phyloP scores from a whole-genome alignment of 2,113 vertebrate genomes.

The Gila orcuttii region DNA sequence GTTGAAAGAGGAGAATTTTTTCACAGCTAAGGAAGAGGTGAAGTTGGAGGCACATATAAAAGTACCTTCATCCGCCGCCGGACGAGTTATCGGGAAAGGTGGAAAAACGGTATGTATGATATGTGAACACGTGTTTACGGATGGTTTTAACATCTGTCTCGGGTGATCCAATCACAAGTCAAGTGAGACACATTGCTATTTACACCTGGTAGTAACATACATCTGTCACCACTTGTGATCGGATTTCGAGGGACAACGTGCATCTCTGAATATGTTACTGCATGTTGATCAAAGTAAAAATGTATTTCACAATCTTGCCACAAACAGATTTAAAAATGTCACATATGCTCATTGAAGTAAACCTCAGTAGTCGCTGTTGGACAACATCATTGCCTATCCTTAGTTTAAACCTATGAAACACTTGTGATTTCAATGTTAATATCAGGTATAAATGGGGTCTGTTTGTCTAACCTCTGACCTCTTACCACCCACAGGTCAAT shows the following conservation, averaged over 20 bases:
- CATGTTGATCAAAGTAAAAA: not conserved
- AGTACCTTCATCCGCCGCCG: constrained; percentile 91
- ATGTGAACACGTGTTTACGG: not conserved
- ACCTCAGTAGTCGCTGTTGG: not conserved
- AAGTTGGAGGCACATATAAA: constrained; percentile 97
- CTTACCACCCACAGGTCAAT: constrained; percentile 80
- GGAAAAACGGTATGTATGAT: constrained; percentile 88
- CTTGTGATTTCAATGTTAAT: not conserved
- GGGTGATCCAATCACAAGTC: not conserved
- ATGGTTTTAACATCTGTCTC: not conserved
- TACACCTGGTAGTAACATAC: not conserved
- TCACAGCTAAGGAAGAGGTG: constrained; percentile 92
- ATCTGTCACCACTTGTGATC: not conserved
- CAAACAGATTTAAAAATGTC: not conserved
- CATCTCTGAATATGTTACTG: not conserved
- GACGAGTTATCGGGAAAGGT: constrained; percentile 94
- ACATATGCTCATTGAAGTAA: not conserved
- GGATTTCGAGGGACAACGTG: not conserved
- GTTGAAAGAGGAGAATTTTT: constrained; percentile 97
- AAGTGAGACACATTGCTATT: not conserved
- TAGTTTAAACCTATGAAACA: not conserved
- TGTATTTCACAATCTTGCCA: not conserved
- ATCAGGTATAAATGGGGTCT: not conserved
- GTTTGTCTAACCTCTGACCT: not conserved
- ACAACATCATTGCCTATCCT: not conserved